These are phyloP conservation scores for Drosophila atroscutellata DNA, from an alignment of 2,888 invertebrate genomes.

Conservation along the genomic window DNA sequence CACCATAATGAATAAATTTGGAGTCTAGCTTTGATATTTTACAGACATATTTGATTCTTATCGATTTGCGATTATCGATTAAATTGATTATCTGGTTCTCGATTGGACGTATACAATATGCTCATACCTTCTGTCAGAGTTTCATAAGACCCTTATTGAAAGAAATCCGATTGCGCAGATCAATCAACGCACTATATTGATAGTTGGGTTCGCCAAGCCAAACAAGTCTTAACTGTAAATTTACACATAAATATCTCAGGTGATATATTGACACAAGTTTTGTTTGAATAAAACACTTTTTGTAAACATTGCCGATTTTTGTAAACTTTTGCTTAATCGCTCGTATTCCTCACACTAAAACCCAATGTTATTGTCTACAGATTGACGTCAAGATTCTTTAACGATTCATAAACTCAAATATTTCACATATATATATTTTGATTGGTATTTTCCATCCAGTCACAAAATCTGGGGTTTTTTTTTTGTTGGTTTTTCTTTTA, in stretches of 20 bases:
- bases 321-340: background rate
- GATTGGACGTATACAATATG: background rate
- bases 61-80: background rate
- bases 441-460: conserved; percentile 59
- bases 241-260: background rate
- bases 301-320: background rate
- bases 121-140: background rate
- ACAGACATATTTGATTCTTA: background rate
- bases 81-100: background rate
- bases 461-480: conserved; percentile 58
- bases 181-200: background rate
- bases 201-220: no score
- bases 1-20: background rate
- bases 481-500: conserved; percentile 19
- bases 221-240: background rate
- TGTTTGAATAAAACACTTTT: background rate
- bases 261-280: background rate
- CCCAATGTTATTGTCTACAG: background rate
- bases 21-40: background rate
- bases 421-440: conserved; percentile 31
- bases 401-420: background rate
- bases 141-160: background rate
- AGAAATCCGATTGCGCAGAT: background rate
- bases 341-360: background rate
- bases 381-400: background rate